Percentiles rank a stretch among this genome's conserved stretches.
Evolutionary conservation across 1,140 invertebrate species (phyloP).

Genomic region (Zaprionus capensis): DNA sequence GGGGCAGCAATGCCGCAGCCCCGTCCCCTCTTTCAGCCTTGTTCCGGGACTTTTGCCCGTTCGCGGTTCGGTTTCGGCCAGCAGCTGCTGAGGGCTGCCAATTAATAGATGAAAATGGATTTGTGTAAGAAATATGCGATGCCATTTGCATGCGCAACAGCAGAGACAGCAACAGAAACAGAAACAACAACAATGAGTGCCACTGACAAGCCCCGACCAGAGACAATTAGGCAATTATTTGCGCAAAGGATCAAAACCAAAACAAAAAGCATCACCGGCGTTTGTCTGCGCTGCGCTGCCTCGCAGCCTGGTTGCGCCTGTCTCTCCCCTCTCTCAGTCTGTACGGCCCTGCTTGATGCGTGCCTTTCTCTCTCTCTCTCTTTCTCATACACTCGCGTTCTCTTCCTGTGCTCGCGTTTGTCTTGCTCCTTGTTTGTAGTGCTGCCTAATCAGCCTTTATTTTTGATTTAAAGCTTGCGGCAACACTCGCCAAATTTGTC

Average conservation of each 20-base stretch:
- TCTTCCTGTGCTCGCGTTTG: constrained; percentile 8
- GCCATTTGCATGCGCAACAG: constrained; percentile 61
- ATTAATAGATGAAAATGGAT: constrained; percentile 80
- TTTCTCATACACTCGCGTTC: neutral
- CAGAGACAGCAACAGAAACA: constrained; percentile 2
- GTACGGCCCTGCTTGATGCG: neutral
- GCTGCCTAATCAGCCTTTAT: constrained; percentile 1
- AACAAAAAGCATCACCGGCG: constrained; percentile 70
- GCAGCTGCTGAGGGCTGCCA: constrained; percentile 68
- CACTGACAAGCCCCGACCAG: constrained; percentile 63
- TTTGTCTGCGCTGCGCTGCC: constrained; percentile 8
- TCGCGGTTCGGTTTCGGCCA: constrained; percentile 18
- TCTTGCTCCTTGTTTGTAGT: neutral
- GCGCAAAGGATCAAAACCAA: constrained; percentile 82
- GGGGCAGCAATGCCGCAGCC: constrained; percentile 8
- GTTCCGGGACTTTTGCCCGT: neutral
- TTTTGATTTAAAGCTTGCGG: neutral
- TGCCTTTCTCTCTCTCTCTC: neutral
- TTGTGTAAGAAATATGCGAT: constrained; percentile 79
- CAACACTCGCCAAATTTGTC: no score
- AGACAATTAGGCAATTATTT: constrained; percentile 84
- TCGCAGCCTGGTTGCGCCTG: neutral
- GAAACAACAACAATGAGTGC: constrained; percentile 37
- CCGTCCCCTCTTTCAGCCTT: constrained; percentile 12
- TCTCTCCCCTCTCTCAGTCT: neutral